Percentiles rank a stretch among this genome's conserved stretches.
These are phyloP conservation scores for Hydrozoanthus tunicans DNA, from an alignment of 64 coral and sea anemone species.

Conservation along the genomic window DNA sequence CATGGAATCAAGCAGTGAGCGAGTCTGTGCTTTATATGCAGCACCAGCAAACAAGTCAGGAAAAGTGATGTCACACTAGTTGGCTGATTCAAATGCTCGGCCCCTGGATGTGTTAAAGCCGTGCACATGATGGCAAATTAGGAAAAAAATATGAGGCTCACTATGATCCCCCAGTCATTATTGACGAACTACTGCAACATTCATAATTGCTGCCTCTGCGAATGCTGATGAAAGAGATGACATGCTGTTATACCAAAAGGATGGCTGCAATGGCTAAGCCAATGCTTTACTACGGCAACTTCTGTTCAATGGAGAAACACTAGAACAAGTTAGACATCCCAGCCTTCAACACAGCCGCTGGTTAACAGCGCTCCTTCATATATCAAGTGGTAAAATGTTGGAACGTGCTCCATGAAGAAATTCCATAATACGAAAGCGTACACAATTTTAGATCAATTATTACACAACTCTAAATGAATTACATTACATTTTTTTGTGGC, in stretches of 20 bases:
- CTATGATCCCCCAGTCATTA: constrained; percentile 59
- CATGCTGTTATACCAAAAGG: constrained; percentile 77
- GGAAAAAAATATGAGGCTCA: constrained; percentile 61
- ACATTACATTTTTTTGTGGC: too few species aligned
- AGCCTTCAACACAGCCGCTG: too few species aligned
- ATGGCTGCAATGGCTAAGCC: background rate
- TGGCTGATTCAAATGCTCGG: constrained; percentile 69
- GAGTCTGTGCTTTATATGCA: constrained; percentile 47
- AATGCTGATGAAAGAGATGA: constrained; percentile 65
- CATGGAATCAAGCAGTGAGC: background rate
- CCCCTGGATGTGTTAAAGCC: constrained; percentile 76
- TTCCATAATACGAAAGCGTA: too few species aligned
- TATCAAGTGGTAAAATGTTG: too few species aligned
- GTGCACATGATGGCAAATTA: constrained; percentile 88
- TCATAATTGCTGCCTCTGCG: background rate
- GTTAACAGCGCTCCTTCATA: too few species aligned
- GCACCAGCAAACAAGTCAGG: constrained; percentile 28
- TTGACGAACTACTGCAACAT: constrained; percentile 1
- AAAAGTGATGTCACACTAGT: constrained; percentile 44
- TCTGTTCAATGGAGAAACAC: too few species aligned
- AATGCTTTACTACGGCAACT: too few species aligned
- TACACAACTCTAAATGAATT: too few species aligned
- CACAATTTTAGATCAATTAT: too few species aligned
- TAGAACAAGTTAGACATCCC: too few species aligned
- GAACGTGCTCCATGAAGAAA: too few species aligned